Evolutionary conservation across 2,797 vertebrate species (phyloP).

Genomic region (Pachyuromys duprasi): DNA sequence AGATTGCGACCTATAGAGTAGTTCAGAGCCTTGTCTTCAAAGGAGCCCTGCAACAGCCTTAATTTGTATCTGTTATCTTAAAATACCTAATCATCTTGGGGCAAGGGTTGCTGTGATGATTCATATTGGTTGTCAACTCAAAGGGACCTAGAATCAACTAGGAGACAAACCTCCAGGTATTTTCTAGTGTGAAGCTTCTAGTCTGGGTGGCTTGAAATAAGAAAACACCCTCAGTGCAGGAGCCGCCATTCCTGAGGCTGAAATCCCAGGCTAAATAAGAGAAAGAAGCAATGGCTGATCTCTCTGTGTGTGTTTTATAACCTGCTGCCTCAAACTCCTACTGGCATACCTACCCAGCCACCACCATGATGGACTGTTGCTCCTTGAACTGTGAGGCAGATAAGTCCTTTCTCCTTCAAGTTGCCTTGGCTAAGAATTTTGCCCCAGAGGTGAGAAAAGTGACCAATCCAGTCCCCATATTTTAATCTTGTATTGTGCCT

Average conservation of each 20-base stretch:
- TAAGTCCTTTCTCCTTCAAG: background rate
- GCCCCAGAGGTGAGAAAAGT: background rate
- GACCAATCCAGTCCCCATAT: background rate
- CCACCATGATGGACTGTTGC: background rate
- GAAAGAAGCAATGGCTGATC: background rate
- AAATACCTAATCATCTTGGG: background rate
- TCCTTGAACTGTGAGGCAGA: background rate
- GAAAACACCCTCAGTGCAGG: background rate
- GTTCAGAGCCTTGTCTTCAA: background rate
- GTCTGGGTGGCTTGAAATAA: background rate
- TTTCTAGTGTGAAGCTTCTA: background rate
- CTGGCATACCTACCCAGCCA: rapidly evolving
- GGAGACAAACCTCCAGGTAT: background rate
- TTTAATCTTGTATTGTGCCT: background rate
- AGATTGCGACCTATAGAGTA: background rate
- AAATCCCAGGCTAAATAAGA: background rate
- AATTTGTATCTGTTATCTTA: background rate
- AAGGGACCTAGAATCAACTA: background rate
- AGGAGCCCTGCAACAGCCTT: background rate
- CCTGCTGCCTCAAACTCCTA: background rate
- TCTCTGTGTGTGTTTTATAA: background rate
- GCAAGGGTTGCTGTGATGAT: background rate
- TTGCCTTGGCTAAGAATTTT: background rate
- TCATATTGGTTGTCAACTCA: background rate
- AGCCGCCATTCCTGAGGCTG: background rate